Evolutionary conservation across 2,888 invertebrate genomes (phyloP), one percentile per base, ranked within the genome.

Genomic region (Ophion costatus): DNA sequence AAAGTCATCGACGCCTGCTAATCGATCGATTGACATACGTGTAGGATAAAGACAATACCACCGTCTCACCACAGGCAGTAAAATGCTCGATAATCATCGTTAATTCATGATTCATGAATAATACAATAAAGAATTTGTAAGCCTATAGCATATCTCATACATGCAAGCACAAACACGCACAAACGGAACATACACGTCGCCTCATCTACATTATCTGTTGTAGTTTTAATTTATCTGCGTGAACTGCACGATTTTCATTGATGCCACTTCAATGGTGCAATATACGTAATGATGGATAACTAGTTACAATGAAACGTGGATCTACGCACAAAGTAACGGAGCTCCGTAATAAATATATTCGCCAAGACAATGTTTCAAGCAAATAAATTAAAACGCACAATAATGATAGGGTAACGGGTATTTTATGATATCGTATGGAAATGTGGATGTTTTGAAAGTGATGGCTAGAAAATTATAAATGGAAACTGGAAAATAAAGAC

Each of bases 131-230:
- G 80, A 73, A 73, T 59, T 87, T 87, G 81, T 89, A 92, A 92
- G 92, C 91, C 92, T 92, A 92, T 86, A 88, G 91, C 91, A 91
- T 91, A 92, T 89, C 91, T 93, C 93, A 93, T 91, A 91, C 93
- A 93, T 93, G 93, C 93, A 93, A 93, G 92, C 92, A 92, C 92
- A 92, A 92, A 92, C 93, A 92, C 91, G 91, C 92, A 89, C 86
- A 90, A 90, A 92, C 88, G 88, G 73, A 88, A 88, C 87, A 89
- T 88, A 91, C 89, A 90, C 87, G 88, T 90, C 87, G 88, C 89
- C 88, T 86, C 86, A 90, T 88, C 85, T 89, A 90, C 89, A 90
- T 87, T 77, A 85, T 89, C 88, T 86, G 86, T 89, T 86, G 82
- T 89, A 91, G 91, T 89, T 90, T 92, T 90, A 91, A 91, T 90